phyloP scores from a whole-genome alignment of 92 coral and sea anemone species.

The Paramuricea clavata region DNA sequence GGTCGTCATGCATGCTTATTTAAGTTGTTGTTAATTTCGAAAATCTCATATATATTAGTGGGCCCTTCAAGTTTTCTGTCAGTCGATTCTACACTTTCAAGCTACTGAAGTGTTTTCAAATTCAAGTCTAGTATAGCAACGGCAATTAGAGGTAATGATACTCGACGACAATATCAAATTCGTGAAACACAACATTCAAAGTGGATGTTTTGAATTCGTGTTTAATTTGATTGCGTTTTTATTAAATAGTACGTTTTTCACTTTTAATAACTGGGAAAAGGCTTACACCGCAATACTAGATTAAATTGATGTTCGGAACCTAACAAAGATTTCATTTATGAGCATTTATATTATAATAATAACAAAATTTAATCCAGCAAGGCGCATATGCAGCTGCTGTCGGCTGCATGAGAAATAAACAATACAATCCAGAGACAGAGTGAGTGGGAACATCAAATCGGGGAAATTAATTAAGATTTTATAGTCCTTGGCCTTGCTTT shows the following conservation, averaged over 20 bases:
- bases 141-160: not conserved
- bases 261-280: slow-evolving; percentile 19
- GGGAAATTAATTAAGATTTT: not conserved
- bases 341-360: slow-evolving; percentile 1
- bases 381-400: slow-evolving; percentile 24
- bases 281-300: not conserved
- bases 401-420: slow-evolving; percentile 38
- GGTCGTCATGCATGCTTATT: too few species aligned
- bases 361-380: slow-evolving; percentile 12
- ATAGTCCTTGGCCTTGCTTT: not conserved
- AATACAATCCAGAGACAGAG: slow-evolving; percentile 7
- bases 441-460: slow-evolving; percentile 35
- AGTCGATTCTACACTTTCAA: too few species aligned
- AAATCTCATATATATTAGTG: too few species aligned
- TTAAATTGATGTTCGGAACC: slow-evolving; percentile 28
- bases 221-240: slow-evolving; percentile 29
- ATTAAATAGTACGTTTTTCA: slow-evolving; percentile 19
- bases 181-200: not conserved
- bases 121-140: not conserved
- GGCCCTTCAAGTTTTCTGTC: too few species aligned
- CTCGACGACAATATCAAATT: slow-evolving; percentile 20
- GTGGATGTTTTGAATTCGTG: slow-evolving; percentile 8
- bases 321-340: slow-evolving; percentile 29
- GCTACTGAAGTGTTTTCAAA: too few species aligned
- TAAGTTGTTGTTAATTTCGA: too few species aligned